phyloP scores from a whole-genome alignment of 2,888 invertebrate species.

The Synanthedon vespiformis region DNA sequence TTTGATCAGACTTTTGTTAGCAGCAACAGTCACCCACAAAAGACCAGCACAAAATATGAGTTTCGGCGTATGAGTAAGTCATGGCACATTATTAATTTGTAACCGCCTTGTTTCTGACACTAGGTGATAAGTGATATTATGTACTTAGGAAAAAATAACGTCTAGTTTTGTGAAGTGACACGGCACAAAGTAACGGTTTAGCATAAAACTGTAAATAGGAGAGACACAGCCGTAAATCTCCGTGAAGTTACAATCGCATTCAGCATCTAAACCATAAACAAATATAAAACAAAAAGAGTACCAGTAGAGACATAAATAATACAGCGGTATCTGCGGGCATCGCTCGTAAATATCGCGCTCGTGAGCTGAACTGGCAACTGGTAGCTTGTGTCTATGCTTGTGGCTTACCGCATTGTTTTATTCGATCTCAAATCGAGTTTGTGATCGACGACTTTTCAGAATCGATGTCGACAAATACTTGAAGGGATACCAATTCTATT shows the following conservation, averaged over 20 bases:
- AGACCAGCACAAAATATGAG: too few relatives aligned
- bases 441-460: neutral
- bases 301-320: slow-evolving; percentile 62
- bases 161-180: too few relatives aligned
- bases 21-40: too few relatives aligned
- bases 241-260: neutral
- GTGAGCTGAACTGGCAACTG: slow-evolving; percentile 35
- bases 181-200: too few relatives aligned
- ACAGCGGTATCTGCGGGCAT: slow-evolving; percentile 33
- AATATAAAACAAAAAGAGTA: slow-evolving; percentile 23
- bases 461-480: neutral
- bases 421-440: neutral
- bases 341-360: slow-evolving; percentile 47
- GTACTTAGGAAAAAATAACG: too few relatives aligned
- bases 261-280: neutral
- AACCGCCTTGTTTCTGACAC: too few relatives aligned
- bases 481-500: too few relatives aligned
- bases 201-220: neutral
- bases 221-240: neutral
- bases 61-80: too few relatives aligned
- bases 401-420: neutral
- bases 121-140: too few relatives aligned
- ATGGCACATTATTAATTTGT: too few relatives aligned
- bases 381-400: slow-evolving; percentile 8
- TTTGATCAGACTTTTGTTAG: too few relatives aligned